Evolutionary conservation across 2,113 vertebrate species (phyloP).

Genomic region (Phalacrocorax carbo): DNA sequence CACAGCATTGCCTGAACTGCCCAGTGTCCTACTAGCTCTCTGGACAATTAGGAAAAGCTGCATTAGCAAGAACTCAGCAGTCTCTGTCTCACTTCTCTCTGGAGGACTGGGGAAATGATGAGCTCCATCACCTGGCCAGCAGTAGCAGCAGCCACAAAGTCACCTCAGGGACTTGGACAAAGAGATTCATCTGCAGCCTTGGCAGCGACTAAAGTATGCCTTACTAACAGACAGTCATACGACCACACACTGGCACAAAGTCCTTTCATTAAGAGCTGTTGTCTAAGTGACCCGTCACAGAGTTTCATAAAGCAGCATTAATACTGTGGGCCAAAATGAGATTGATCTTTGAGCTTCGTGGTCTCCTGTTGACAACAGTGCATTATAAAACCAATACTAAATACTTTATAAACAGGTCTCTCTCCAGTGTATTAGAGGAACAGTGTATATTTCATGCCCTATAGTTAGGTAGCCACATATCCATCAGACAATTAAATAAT

Average conservation of each 20-base stretch:
- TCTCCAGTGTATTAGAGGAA: conserved; percentile 81
- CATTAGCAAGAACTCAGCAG: conserved; percentile 66
- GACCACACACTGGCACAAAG: conserved; percentile 63
- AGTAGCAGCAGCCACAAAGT: conserved; percentile 61
- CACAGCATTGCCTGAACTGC: conserved; percentile 10
- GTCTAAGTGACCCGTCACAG: conserved; percentile 77
- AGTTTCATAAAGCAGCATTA: conserved; percentile 78
- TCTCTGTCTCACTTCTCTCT: conserved; percentile 52
- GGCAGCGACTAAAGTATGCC: conserved; percentile 51
- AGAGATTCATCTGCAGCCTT: conserved; percentile 67
- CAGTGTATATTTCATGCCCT: conserved; percentile 80
- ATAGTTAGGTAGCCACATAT: conserved; percentile 83
- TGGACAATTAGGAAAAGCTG: conserved; percentile 62
- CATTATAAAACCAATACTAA: conserved; percentile 86
- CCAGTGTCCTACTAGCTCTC: conserved; percentile 49
- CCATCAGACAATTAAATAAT: conserved; percentile 84
- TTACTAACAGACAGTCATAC: conserved; percentile 64
- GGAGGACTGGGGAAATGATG: conserved; percentile 60
- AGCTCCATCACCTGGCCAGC: conserved; percentile 72
- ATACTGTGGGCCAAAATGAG: conserved; percentile 76
- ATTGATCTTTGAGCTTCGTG: conserved; percentile 83
- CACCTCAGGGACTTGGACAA: conserved; percentile 69
- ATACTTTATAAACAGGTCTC: conserved; percentile 86
- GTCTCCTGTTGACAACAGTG: conserved; percentile 80
- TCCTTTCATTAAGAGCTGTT: conserved; percentile 71